phyloP scores from a whole-genome alignment of 2,113 vertebrate genomes.

The Rhizomys pruinosus region DNA sequence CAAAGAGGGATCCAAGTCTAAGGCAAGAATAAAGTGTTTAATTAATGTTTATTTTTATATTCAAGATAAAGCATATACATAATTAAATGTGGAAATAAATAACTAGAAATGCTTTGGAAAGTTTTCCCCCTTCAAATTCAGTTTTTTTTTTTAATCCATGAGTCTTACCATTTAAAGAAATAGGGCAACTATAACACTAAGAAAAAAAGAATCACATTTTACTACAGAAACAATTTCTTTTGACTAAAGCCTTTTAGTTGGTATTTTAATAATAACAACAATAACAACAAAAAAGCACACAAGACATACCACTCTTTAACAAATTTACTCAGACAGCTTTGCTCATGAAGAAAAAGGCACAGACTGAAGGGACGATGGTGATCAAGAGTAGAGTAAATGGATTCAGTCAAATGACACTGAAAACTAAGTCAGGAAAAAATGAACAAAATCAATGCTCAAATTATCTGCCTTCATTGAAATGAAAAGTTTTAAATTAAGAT shows the following conservation, averaged over 20 bases:
- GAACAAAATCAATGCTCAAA: slow-evolving; percentile 81
- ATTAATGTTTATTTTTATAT: slow-evolving; percentile 78
- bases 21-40: slow-evolving; percentile 67
- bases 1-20: slow-evolving; percentile 9
- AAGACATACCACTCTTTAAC: slow-evolving; percentile 85
- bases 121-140: slow-evolving; percentile 60
- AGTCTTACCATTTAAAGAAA: slow-evolving; percentile 65
- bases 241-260: slow-evolving; percentile 58
- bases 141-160: slow-evolving; percentile 6
- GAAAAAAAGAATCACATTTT: slow-evolving; percentile 52
- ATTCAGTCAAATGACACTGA: slow-evolving; percentile 81
- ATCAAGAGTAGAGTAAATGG: slow-evolving; percentile 83
- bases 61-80: slow-evolving; percentile 79
- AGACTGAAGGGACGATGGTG: slow-evolving; percentile 86
- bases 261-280: slow-evolving; percentile 63
- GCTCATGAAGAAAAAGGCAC: slow-evolving; percentile 88
- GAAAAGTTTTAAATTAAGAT: slow-evolving; percentile 88
- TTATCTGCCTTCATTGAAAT: slow-evolving; percentile 87
- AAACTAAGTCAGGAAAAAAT: slow-evolving; percentile 82
- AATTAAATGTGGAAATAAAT: slow-evolving; percentile 76
- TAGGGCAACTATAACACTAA: slow-evolving; percentile 61
- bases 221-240: slow-evolving; percentile 65
- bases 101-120: slow-evolving; percentile 80
- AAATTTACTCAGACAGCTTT: slow-evolving; percentile 86
- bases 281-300: slow-evolving; percentile 83